phyloP scores from a whole-genome alignment of 2,113 vertebrate species.

The Heterochromis multidens region DNA sequence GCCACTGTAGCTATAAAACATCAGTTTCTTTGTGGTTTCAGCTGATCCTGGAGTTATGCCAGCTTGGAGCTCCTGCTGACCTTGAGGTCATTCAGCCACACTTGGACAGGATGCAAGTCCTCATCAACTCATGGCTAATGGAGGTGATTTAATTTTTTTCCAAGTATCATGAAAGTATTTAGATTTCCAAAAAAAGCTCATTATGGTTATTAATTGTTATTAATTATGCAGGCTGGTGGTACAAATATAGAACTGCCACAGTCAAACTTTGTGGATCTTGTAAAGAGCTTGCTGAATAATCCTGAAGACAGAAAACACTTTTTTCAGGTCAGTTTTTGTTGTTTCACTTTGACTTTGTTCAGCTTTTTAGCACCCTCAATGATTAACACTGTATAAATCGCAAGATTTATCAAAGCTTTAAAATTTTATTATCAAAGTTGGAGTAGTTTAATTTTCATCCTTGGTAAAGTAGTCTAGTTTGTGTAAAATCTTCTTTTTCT shows the following conservation, averaged over 20 bases:
- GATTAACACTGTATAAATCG: background rate
- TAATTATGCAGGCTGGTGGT: conserved; percentile 4
- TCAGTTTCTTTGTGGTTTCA: conserved; percentile 1
- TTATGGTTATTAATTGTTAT: background rate
- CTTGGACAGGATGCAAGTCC: conserved; percentile 51
- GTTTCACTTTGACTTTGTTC: background rate
- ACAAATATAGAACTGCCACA: background rate
- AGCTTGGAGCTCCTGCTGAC: conserved; percentile 7
- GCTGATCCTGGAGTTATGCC: conserved; percentile 61
- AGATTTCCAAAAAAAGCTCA: background rate
- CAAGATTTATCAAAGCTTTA: background rate
- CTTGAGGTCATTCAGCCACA: conserved; percentile 39
- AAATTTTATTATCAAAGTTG: background rate
- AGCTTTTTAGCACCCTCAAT: background rate
- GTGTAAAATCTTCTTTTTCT: background rate
- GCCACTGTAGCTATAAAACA: background rate
- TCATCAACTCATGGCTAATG: background rate
- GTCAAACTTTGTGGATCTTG: conserved; percentile 44
- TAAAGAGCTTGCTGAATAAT: conserved; percentile 38
- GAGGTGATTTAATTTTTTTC: conserved; percentile 6
- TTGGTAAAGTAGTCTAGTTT: background rate
- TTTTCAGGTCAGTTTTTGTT: conserved; percentile 51
- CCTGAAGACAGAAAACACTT: conserved; percentile 40
- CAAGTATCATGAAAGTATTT: fast-evolving
- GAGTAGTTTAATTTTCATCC: background rate